Evolutionary conservation across 2,797 vertebrate genomes (phyloP).

Genomic region (Pyrocephalus nanus): DNA sequence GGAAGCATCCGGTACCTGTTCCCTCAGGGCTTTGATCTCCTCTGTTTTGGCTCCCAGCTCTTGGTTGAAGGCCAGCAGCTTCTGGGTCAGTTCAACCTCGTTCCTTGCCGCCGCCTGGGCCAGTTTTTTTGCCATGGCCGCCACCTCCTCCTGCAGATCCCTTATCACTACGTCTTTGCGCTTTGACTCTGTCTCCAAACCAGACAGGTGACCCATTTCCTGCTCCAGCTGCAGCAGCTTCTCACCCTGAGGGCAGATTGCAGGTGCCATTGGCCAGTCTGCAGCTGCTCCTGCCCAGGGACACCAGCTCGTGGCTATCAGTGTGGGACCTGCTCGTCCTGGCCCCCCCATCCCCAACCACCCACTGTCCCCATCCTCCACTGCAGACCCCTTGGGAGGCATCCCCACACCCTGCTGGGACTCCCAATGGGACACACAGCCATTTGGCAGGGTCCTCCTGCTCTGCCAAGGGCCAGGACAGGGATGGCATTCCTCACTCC

Average conservation of each 20-base stretch:
- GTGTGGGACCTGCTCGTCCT: accelerated
- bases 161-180: slow-evolving; percentile 71
- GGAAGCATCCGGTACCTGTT: slow-evolving; percentile 68
- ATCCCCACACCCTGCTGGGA: background rate
- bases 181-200: slow-evolving; percentile 67
- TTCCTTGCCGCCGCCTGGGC: background rate
- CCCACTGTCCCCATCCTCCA: background rate
- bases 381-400: background rate
- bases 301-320: accelerated
- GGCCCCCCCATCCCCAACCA: background rate
- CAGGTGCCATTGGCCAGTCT: background rate
- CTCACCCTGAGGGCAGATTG: slow-evolving; percentile 67
- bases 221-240: slow-evolving; percentile 60
- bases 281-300: background rate
- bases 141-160: slow-evolving; percentile 71
- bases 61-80: slow-evolving; percentile 46
- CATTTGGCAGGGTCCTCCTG: background rate
- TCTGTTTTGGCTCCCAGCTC: slow-evolving; percentile 67
- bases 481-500: background rate
- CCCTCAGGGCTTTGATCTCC: slow-evolving; percentile 78
- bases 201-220: slow-evolving; percentile 46
- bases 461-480: background rate
- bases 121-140: slow-evolving; percentile 63
- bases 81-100: slow-evolving; percentile 28
- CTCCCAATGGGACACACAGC: accelerated